Evolutionary conservation across 1,140 invertebrate genomes (phyloP), one percentile per base, ranked within the genome.

Genomic region (Steinernema khuongi): DNA sequence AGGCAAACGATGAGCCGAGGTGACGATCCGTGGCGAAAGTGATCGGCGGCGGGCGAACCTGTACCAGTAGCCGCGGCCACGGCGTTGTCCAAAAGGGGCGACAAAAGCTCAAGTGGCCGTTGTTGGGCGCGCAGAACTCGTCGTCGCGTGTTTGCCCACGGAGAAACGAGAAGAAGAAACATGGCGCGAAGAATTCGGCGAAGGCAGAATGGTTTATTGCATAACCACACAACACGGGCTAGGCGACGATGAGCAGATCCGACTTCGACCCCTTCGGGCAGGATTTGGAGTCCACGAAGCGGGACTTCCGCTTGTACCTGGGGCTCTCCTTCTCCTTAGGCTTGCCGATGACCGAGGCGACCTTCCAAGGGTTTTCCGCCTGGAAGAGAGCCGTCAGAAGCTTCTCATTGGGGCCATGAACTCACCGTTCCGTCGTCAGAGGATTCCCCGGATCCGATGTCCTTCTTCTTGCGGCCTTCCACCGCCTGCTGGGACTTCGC

Each of bases 61-160:
- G 50, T 60, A 60, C 50, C 50, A 26, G 7, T 22, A 7, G 36
- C n/a, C 36, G 36, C 50, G 50, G 22, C 50, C 11, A 11, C 11
- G 50, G 4, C 50, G 50, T 60, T 60, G 50, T 60, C 50, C 50
- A 60, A 60, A 60, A n/a, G n/a, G 11, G 26, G 50, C 19, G 50
- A 60, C 50, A 60, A 60, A 60, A 60, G 50, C 50, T 60, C 50
- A 60, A 60, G 50, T 60, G 50, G 50, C 50, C 50, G 50, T 60
- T 60, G 50, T 60, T 60, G 14, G n/a, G n/a, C n/a, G n/a, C n/a
- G n/a, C n/a, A n/a, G n/a, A n/a, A n/a, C n/a, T n/a, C n/a, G n/a
- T n/a, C n/a, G n/a, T n/a, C n/a, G n/a, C n/a, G n/a, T n/a, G n/a
- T n/a, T n/a, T n/a, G n/a, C n/a, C n/a, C n/a, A n/a, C 50, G 50